Evolutionary conservation across 2,113 vertebrate species (phyloP), one percentile per base, ranked within the genome.

Genomic region (Cygnus buccinator): DNA sequence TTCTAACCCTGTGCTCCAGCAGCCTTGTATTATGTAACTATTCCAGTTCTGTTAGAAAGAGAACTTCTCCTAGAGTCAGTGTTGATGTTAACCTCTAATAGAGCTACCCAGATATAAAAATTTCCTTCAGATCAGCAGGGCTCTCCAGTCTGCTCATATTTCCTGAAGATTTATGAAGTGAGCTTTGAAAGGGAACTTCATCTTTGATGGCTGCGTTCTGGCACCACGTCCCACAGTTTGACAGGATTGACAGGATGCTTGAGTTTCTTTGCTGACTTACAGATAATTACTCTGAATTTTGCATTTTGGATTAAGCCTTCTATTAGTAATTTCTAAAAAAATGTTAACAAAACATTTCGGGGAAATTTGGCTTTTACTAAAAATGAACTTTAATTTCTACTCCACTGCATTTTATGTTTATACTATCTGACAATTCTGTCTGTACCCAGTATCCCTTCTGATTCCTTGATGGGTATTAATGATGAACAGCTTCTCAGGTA

Each of bases 91-190:
- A 10, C 23, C 9, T 74, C 52, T 75, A 2, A 78, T 12, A 68
- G 76, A 89, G 16, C 16, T 78, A 72, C 57, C 57, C 78, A 61
- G 48, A 71, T 88, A 82, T 73, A 89, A 79, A 87, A 94, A 93
- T 82, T n/a, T 87, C 50, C 39, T 65, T 73, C 66, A 83, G 55
- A 85, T 72, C 78, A 65, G 10, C 61, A 72, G 46, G 57, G 6
- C 79, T 79, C 59, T 73, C 59, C 19, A 50, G 48, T 11, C 23
- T 52, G 61, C 57, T 90, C 26, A 3, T 4, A 72, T 78, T 25
- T 86, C 63, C n/a, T 68, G 37, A 41, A 65, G 83, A 81, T 89
- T 87, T 87, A 62, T 82, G 66, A 46, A 78, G 68, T 84, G 72
- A 55, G 17, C 63, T 92, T 70, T 73, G 68, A 59, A 43, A 73